These are phyloP conservation scores for Phthorimaea operculella DNA, from an alignment of 1,140 invertebrate species.

Conservation along the genomic window DNA sequence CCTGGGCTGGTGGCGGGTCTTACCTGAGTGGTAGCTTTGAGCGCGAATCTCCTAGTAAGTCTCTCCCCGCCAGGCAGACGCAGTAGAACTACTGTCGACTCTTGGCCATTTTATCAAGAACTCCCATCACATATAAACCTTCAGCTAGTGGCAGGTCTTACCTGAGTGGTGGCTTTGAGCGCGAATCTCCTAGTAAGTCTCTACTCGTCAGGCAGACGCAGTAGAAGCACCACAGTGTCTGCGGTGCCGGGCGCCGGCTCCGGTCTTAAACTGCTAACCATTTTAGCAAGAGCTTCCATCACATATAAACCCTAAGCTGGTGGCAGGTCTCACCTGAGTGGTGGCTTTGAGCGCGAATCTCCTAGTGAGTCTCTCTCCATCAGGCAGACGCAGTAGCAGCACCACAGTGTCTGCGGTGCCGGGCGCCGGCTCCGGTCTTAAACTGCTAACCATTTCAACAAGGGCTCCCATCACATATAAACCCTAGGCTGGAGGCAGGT, in stretches of 20 bases:
- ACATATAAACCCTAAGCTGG: slow-evolving; percentile 1
- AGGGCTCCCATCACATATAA: slow-evolving; percentile 82
- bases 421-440: slow-evolving; percentile 79
- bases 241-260: slow-evolving; percentile 77
- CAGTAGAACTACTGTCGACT: no score
- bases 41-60: slow-evolving; percentile 86
- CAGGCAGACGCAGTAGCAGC: slow-evolving; percentile 91
- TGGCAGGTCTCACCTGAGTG: slow-evolving; percentile 65
- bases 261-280: no score
- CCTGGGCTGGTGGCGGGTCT: not conserved
- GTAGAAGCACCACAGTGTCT: slow-evolving; percentile 83
- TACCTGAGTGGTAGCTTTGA: slow-evolving; percentile 78
- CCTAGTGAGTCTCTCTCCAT: slow-evolving; percentile 85
- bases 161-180: slow-evolving; percentile 78
- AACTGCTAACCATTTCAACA: slow-evolving; percentile 72
- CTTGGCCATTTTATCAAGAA: no score
- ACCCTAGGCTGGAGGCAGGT: no score
- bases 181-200: slow-evolving; percentile 89
- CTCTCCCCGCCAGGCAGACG: slow-evolving; percentile 89
- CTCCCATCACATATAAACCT: slow-evolving; percentile 67
- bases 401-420: slow-evolving; percentile 76
- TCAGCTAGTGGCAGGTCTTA: slow-evolving; percentile 25
- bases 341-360: slow-evolving; percentile 85
- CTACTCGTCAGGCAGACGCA: slow-evolving; percentile 89
- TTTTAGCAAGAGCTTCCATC: no score